phyloP scores from a whole-genome alignment of 2,113 vertebrate species.

The Neomonachus schauinslandi region DNA sequence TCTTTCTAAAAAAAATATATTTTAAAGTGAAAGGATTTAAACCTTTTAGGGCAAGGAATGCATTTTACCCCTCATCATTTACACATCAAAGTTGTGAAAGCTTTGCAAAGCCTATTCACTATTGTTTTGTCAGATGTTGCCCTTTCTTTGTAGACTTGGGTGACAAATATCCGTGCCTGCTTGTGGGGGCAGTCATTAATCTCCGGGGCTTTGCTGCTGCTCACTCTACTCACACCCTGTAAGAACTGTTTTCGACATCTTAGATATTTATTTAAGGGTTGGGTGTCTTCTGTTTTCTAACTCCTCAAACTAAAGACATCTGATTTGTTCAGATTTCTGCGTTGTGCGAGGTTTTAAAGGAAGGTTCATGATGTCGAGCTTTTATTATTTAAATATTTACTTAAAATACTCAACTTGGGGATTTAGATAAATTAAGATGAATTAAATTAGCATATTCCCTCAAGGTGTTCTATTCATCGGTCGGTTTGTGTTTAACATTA shows the following conservation, averaged over 20 bases:
- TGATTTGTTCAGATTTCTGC: constrained; percentile 52
- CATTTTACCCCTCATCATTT: constrained; percentile 63
- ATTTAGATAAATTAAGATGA: constrained; percentile 34
- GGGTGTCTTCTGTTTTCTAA: constrained; percentile 50
- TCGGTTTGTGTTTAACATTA: constrained; percentile 21
- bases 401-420: constrained; percentile 25
- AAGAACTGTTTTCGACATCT: background rate
- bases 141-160: constrained; percentile 80
- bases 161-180: constrained; percentile 73
- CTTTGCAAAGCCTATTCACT: constrained; percentile 82
- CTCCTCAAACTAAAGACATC: background rate
- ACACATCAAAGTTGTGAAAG: constrained; percentile 77
- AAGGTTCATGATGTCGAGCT: background rate
- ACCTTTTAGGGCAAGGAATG: constrained; percentile 35
- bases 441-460: constrained; percentile 43
- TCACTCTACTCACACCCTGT: constrained; percentile 24
- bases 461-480: background rate
- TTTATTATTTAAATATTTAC: constrained; percentile 50
- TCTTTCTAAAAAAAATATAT: constrained; percentile 28
- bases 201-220: constrained; percentile 53
- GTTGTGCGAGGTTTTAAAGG: constrained; percentile 46
- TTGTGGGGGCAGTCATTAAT: constrained; percentile 61
- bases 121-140: constrained; percentile 84
- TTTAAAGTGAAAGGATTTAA: constrained; percentile 54
- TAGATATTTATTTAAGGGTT: background rate